These are phyloP conservation scores for Chitala chitala DNA, from an alignment of 2,113 vertebrate species.

Conservation along the genomic window DNA sequence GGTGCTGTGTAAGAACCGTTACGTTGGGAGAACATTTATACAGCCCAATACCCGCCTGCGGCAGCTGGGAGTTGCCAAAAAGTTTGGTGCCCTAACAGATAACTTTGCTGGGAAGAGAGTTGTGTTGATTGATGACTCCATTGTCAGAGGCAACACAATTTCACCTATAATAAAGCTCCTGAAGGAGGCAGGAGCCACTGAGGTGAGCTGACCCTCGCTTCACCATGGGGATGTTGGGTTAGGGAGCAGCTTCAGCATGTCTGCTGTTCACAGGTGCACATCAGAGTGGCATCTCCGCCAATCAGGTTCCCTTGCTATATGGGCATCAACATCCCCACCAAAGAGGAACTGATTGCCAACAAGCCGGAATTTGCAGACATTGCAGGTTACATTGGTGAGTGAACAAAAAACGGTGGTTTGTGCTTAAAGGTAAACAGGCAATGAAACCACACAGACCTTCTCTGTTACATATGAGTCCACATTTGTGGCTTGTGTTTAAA, in stretches of 20 bases:
- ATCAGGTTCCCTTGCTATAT: constrained; percentile 94
- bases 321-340: constrained; percentile 98
- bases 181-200: constrained; percentile 89
- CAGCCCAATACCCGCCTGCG: constrained; percentile 94
- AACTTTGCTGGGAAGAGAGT: constrained; percentile 94
- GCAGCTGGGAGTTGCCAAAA: constrained; percentile 95
- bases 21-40: constrained; percentile 94
- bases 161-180: constrained; percentile 95
- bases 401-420: too few relatives aligned
- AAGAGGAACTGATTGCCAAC: constrained; percentile 97
- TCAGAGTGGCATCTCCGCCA: constrained; percentile 92
- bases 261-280: constrained; percentile 75
- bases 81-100: constrained; percentile 90
- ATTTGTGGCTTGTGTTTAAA: too few relatives aligned
- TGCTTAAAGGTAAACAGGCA: too few relatives aligned
- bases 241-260: not conserved
- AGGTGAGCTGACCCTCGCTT: constrained; percentile 61
- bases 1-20: constrained; percentile 95
- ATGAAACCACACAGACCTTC: not conserved
- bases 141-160: constrained; percentile 96
- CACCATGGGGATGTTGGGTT: not conserved
- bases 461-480: too few relatives aligned
- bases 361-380: constrained; percentile 87
- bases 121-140: constrained; percentile 92
- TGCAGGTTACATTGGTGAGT: constrained; percentile 84